phyloP scores from a whole-genome alignment of 2,797 vertebrate genomes.

The Caiman crocodilus region DNA sequence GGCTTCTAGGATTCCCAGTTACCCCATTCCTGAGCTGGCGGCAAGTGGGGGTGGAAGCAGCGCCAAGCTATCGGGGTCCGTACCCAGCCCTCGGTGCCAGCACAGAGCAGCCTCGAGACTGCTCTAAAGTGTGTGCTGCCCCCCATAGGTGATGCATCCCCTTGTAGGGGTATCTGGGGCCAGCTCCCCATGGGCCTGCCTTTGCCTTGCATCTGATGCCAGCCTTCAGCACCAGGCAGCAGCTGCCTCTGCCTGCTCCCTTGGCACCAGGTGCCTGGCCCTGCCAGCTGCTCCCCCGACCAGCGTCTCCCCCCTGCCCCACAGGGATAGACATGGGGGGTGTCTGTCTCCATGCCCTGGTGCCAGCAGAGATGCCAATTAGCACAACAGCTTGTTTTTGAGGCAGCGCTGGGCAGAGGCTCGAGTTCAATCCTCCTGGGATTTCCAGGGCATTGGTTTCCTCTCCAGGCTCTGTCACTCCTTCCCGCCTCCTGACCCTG shows the following conservation, averaged over 20 bases:
- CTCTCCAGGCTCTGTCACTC: fast-evolving
- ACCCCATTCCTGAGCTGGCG: neutral
- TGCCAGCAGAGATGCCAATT: conserved; percentile 20
- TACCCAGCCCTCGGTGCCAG: neutral
- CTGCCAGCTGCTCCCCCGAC: neutral
- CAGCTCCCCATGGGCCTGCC: neutral
- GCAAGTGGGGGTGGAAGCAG: neutral
- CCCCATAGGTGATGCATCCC: neutral
- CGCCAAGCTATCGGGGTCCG: neutral
- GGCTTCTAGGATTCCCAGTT: neutral
- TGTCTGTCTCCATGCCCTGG: neutral
- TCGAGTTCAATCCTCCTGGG: neutral
- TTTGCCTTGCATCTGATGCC: neutral
- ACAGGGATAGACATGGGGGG: neutral
- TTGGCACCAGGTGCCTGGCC: neutral
- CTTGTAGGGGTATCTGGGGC: too few species aligned
- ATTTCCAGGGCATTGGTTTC: fast-evolving
- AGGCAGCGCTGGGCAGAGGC: fast-evolving
- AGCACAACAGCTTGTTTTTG: neutral
- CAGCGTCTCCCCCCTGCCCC: neutral
- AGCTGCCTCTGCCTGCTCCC: neutral
- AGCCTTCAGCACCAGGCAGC: neutral
- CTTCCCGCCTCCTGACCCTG: neutral
- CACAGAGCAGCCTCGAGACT: neutral
- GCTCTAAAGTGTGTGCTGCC: neutral